phyloP scores from a whole-genome alignment of 1,140 invertebrate genomes.

The Cydia pomonella region DNA sequence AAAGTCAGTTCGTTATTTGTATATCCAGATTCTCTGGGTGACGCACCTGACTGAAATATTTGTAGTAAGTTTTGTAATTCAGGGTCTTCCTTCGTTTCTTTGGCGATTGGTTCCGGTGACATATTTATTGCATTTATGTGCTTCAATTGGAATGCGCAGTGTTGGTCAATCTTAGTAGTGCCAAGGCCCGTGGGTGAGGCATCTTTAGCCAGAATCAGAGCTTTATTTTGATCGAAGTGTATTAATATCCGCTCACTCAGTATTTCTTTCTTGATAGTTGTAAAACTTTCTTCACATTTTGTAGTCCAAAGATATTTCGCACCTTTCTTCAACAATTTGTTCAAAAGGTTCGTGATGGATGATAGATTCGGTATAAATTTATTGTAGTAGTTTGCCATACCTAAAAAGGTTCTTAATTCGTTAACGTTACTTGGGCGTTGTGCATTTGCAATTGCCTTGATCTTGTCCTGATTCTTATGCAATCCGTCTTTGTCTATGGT shows the following conservation, averaged over 20 bases:
- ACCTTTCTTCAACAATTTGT: slow-evolving; percentile 48
- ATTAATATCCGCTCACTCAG: slow-evolving; percentile 47
- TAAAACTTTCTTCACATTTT: slow-evolving; percentile 46
- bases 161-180: slow-evolving; percentile 11
- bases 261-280: slow-evolving; percentile 45
- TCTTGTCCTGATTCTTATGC: slow-evolving; percentile 34
- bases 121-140: slow-evolving; percentile 37
- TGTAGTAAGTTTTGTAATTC: slow-evolving; percentile 11
- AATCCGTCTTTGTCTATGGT: slow-evolving; percentile 39
- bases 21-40: neutral
- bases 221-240: slow-evolving; percentile 58
- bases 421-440: slow-evolving; percentile 26
- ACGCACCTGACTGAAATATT: neutral
- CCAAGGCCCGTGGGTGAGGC: slow-evolving; percentile 63
- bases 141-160: slow-evolving; percentile 31
- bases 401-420: slow-evolving; percentile 51
- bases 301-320: slow-evolving; percentile 43
- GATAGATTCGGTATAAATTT: slow-evolving; percentile 50
- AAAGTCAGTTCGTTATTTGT: slow-evolving; percentile 19
- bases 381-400: slow-evolving; percentile 51
- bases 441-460: slow-evolving; percentile 34
- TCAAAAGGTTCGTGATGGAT: slow-evolving; percentile 37
- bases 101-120: neutral
- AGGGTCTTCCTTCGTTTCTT: slow-evolving; percentile 12
- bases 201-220: slow-evolving; percentile 63